phyloP scores from a whole-genome alignment of 1,140 invertebrate species.

The Plodia interpunctella region DNA sequence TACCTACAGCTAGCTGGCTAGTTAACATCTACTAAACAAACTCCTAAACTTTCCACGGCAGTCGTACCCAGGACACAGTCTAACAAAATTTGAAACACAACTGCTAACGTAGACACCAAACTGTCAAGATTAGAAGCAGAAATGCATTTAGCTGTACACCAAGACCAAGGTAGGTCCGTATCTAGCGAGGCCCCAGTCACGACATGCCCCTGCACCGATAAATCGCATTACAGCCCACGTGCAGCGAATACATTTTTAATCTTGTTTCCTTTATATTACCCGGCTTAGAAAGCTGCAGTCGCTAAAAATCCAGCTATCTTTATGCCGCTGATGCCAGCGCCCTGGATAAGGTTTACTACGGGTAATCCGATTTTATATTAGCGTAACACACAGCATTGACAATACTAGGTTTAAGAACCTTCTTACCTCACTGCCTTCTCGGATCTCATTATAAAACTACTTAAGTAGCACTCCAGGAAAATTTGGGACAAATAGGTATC shows the following conservation, averaged over 20 bases:
- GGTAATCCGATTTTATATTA: slow-evolving; percentile 1
- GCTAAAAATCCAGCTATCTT: slow-evolving; percentile 19
- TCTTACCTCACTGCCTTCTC: not conserved
- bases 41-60: not conserved
- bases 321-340: not conserved
- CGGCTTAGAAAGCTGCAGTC: slow-evolving; percentile 49
- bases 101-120: too few relatives aligned
- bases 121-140: too few relatives aligned
- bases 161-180: slow-evolving; percentile 10
- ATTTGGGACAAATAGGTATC: too few relatives aligned
- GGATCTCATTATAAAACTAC: not conserved
- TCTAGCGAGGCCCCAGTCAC: slow-evolving; percentile 53
- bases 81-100: too few relatives aligned
- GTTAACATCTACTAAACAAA: too few relatives aligned
- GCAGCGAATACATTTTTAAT: slow-evolving; percentile 74
- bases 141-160: too few relatives aligned
- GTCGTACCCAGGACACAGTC: too few relatives aligned
- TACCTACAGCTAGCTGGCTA: too few relatives aligned
- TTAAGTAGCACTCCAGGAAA: too few relatives aligned
- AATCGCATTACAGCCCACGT: slow-evolving; percentile 73
- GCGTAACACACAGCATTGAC: not conserved
- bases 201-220: slow-evolving; percentile 64
- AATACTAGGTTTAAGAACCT: not conserved
- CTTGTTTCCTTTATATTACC: slow-evolving; percentile 71
- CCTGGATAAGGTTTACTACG: not conserved